These are phyloP conservation scores for Caloenas nicobarica DNA, from an alignment of 2,113 vertebrate species.

Conservation along the genomic window DNA sequence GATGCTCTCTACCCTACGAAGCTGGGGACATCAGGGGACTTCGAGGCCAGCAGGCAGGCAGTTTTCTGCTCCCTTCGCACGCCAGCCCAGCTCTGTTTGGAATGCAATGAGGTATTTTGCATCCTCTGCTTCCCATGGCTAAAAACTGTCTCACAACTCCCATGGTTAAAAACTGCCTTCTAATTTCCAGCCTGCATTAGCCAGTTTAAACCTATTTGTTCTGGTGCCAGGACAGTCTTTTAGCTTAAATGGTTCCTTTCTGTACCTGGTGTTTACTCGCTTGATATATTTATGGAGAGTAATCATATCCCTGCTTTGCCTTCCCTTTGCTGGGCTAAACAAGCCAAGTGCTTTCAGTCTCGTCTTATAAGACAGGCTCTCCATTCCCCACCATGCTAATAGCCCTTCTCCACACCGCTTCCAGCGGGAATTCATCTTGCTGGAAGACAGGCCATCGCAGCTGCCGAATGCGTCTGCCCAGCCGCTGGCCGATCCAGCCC, in stretches of 20 bases:
- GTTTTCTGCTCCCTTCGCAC: background rate
- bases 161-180: slow-evolving; percentile 16
- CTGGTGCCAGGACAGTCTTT: slow-evolving; percentile 34
- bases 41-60: background rate
- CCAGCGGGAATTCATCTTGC: background rate
- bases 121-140: background rate
- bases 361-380: background rate
- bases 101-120: background rate
- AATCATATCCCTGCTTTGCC: slow-evolving; percentile 11
- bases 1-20: background rate
- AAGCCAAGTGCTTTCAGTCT: slow-evolving; percentile 32
- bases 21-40: background rate
- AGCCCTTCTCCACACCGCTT: background rate
- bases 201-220: slow-evolving; percentile 47
- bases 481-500: no score
- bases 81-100: background rate
- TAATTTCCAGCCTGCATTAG: slow-evolving; percentile 41
- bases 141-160: background rate
- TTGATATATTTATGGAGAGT: slow-evolving; percentile 34
- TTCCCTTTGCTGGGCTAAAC: slow-evolving; percentile 14
- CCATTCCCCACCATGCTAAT: background rate
- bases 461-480: background rate
- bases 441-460: rapidly evolving
- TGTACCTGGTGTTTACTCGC: slow-evolving; percentile 43
- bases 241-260: slow-evolving; percentile 50